Conservation (phyloP, 35 echinoderm and acorn worm species). For the Apostichopus californicus region DNA sequence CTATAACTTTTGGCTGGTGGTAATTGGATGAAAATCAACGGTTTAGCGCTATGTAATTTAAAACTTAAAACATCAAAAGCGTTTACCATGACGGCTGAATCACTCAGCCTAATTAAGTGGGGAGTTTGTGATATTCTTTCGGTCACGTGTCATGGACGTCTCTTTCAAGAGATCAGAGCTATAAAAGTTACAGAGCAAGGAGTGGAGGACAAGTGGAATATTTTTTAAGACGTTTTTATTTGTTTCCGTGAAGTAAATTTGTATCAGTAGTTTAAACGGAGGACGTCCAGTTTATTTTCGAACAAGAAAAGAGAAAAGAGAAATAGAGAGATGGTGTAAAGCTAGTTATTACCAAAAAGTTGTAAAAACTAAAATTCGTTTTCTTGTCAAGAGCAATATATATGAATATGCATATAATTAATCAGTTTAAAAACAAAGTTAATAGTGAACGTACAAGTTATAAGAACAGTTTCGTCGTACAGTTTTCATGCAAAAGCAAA, state of each 20-base stretch:
- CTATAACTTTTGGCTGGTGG: background rate
- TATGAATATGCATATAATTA: too few relatives aligned
- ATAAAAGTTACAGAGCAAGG: slow-evolving; percentile 17
- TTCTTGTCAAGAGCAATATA: too few relatives aligned
- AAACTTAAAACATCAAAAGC: background rate
- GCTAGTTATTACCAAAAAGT: too few relatives aligned
- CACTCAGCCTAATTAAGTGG: slow-evolving; percentile 45
- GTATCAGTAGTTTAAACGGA: background rate
- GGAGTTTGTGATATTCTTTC: slow-evolving; percentile 13
- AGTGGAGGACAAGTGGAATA: background rate
- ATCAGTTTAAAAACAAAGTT: too few relatives aligned
- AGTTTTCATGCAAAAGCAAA: too few relatives aligned
- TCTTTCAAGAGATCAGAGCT: slow-evolving; percentile 36
- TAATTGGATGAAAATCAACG: slow-evolving; percentile 11
- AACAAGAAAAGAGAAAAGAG: background rate
- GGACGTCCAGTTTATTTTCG: background rate
- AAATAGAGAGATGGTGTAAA: background rate
- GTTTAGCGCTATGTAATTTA: slow-evolving; percentile 30
- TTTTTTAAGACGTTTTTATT: background rate
- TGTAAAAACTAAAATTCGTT: too few relatives aligned
- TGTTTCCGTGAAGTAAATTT: slow-evolving; percentile 3
- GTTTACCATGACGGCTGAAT: slow-evolving; percentile 32
- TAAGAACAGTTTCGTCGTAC: too few relatives aligned
- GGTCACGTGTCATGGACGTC: slow-evolving; percentile 10
- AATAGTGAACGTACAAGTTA: too few relatives aligned